Evolutionary conservation across 2,888 invertebrate genomes (phyloP).

Genomic region (Flexamia atlantica): DNA sequence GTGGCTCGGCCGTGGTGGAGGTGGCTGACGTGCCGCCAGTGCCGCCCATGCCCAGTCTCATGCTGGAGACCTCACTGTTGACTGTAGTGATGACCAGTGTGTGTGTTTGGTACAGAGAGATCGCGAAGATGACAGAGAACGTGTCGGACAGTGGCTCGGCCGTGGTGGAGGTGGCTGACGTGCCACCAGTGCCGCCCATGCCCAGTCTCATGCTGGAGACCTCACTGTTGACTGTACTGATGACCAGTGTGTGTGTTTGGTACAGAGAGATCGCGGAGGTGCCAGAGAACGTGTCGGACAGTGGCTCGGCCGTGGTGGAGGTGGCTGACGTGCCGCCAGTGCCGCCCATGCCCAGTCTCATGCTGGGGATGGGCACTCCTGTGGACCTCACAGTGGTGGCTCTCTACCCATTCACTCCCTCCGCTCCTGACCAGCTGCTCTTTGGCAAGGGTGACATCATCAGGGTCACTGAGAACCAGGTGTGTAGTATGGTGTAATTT

Average conservation of each 20-base stretch:
- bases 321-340: constrained; percentile 70
- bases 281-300: constrained; percentile 79
- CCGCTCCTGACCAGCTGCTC: constrained; percentile 79
- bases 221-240: constrained; percentile 75
- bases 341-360: constrained; percentile 70
- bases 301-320: constrained; percentile 74
- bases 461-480: constrained; percentile 78
- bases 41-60: constrained; percentile 70
- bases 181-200: constrained; percentile 58
- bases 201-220: constrained; percentile 73
- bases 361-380: constrained; percentile 73
- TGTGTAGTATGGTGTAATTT: constrained; percentile 63
- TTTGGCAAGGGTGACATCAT: constrained; percentile 81
- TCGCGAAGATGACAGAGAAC: constrained; percentile 85
- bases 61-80: constrained; percentile 75
- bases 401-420: constrained; percentile 79
- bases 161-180: constrained; percentile 71
- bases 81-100: too few species aligned
- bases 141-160: constrained; percentile 76
- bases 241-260: too few species aligned
- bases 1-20: constrained; percentile 74
- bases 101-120: too few species aligned
- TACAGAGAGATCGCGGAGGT: constrained; percentile 87
- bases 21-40: constrained; percentile 69
- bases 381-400: constrained; percentile 77